Evolutionary conservation across 2,888 invertebrate genomes (phyloP).

Genomic region (Diloba caeruleocephala): DNA sequence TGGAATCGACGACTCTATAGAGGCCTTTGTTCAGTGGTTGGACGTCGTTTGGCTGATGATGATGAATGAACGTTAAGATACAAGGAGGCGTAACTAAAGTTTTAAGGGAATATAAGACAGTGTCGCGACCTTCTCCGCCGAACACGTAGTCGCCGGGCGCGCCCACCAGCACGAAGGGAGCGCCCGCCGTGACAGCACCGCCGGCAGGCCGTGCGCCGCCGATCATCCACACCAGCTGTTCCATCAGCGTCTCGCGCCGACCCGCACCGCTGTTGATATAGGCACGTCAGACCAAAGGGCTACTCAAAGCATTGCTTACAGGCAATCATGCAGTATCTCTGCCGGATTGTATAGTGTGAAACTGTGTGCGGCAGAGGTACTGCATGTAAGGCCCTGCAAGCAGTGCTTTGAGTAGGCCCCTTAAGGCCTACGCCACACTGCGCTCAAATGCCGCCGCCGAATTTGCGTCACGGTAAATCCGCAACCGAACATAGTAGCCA

Average conservation of each 20-base stretch:
- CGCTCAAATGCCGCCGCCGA: neutral
- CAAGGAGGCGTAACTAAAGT: neutral
- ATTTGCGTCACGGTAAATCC: neutral
- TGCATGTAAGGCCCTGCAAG: too few relatives aligned
- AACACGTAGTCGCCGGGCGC: constrained; percentile 86
- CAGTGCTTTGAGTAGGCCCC: too few relatives aligned
- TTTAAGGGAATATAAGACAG: constrained; percentile 1
- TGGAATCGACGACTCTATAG: too few relatives aligned
- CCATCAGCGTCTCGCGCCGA: constrained; percentile 76
- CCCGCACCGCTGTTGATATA: constrained; percentile 51
- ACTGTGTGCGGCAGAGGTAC: too few relatives aligned
- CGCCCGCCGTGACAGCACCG: constrained; percentile 75
- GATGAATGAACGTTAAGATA: too few relatives aligned
- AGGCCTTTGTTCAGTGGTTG: too few relatives aligned
- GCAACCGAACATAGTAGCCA: neutral
- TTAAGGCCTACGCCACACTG: neutral
- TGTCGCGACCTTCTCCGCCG: constrained; percentile 78
- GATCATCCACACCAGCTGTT: constrained; percentile 83
- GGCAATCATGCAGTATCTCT: too few relatives aligned
- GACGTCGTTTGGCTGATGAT: too few relatives aligned
- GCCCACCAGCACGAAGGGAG: constrained; percentile 83
- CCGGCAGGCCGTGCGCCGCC: constrained; percentile 74
- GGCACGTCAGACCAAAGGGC: neutral
- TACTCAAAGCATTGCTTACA: too few relatives aligned
- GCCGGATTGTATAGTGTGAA: too few relatives aligned